Conservation (phyloP, 2,797 vertebrate species). For the Chloroceryle inda region DNA sequence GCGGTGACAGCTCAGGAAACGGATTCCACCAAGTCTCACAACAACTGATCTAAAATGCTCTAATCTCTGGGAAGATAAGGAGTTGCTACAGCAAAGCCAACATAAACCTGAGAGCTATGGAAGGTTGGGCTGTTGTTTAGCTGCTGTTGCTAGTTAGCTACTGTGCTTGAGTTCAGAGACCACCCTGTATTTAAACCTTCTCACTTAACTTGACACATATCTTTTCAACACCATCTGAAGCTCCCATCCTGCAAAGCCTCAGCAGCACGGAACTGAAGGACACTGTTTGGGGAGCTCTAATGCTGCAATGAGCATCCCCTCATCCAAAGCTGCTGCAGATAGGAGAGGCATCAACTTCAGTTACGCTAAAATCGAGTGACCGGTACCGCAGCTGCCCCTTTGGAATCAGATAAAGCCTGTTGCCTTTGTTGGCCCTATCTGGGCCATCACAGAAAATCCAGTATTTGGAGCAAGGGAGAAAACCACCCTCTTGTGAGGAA, state of each 20-base stretch:
- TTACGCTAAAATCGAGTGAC: neutral
- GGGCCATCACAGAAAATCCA: neutral
- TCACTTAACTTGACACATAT: slow-evolving; percentile 63
- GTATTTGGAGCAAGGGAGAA: neutral
- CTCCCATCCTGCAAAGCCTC: slow-evolving; percentile 70
- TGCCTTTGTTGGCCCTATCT: neutral
- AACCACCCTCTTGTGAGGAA: neutral
- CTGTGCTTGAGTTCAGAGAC: slow-evolving; percentile 55
- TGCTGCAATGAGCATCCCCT: neutral
- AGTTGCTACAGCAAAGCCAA: slow-evolving; percentile 83
- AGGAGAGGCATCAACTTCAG: neutral
- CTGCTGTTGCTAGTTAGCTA: slow-evolving; percentile 59
- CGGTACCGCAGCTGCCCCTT: accelerated
- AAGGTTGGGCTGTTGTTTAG: slow-evolving; percentile 49
- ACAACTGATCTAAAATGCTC: slow-evolving; percentile 58
- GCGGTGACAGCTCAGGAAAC: slow-evolving; percentile 75
- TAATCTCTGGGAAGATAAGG: slow-evolving; percentile 79
- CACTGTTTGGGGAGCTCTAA: neutral
- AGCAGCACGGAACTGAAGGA: slow-evolving; percentile 53
- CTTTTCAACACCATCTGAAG: slow-evolving; percentile 78
- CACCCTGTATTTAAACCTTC: slow-evolving; percentile 49
- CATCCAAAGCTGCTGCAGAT: neutral
- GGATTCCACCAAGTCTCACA: slow-evolving; percentile 68
- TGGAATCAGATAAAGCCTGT: neutral
- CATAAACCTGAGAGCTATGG: slow-evolving; percentile 67